Evolutionary conservation across 2,888 invertebrate species (phyloP), one percentile per base, ranked within the genome.

Genomic region (Chaetogeoica ovagalla): DNA sequence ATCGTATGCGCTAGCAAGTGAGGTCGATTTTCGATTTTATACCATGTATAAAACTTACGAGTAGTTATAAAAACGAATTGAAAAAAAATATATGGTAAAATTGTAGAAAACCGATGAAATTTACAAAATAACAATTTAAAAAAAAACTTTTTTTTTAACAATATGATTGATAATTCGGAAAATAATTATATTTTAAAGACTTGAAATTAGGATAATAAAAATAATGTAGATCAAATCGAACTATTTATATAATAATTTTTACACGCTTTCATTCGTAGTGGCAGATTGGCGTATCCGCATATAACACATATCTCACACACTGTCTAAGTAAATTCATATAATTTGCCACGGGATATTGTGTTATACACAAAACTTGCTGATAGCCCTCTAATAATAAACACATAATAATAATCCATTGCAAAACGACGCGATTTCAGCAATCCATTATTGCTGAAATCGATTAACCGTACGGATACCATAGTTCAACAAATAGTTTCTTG

Each of bases 331-430:
- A 71, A 21, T 59, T 8, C 39, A 59, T 21, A 21, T 17, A 39
- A 71, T 71, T 71, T 59, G 71, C 43, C 59, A 59, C 39, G 71
- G 71, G 39, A 71, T 71, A 15, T 57, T 43, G 71, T 43, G 71
- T 71, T 62, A 48, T 60, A 60, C 17, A 70, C 60, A 11, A n/a
- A n/a, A 59, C n/a, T 21, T 48, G 30, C n/a, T 2, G 13, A 48
- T 15, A 48, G 7, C 9, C 43, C 15, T 48, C 6, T 11, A 48
- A 48, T 55, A 19, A 69, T 30, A 68, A 52, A 30, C 30, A 30
- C 30, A 4, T 30, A 30, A 30, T 30, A 30, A 30, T 30, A 30
- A 30, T 30, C 30, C 0, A 55, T 63, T 73, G 43, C 62, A 62
- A 52, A 48, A 73, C 30, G 9, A 62, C 19, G 23, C n/a, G 6